Evolutionary conservation across 2,888 invertebrate genomes (phyloP).

Genomic region (Acheta domesticus): DNA sequence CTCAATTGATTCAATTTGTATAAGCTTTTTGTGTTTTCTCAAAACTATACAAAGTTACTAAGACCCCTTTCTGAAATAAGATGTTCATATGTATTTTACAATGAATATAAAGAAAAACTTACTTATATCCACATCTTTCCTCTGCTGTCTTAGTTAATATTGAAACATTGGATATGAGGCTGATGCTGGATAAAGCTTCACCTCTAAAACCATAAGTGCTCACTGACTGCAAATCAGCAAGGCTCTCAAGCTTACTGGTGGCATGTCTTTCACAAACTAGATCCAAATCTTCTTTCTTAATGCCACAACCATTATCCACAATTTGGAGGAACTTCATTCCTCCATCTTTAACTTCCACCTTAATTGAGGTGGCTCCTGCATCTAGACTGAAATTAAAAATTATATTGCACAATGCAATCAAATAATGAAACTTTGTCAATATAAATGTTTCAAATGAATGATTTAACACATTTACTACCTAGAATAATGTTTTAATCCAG

Average conservation of each 20-base stretch:
- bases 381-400: constrained; percentile 69
- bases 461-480: no score
- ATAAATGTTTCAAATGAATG: no score
- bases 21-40: no score
- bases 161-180: constrained; percentile 87
- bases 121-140: constrained; percentile 84
- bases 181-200: constrained; percentile 95
- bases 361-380: constrained; percentile 84
- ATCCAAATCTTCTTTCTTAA: constrained; percentile 81
- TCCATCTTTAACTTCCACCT: constrained; percentile 86
- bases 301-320: constrained; percentile 86
- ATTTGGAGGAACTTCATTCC: constrained; percentile 85
- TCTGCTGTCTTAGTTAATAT: constrained; percentile 82
- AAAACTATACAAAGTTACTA: no score
- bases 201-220: constrained; percentile 95
- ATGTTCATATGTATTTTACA: no score
- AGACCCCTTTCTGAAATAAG: no score
- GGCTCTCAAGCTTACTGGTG: constrained; percentile 86
- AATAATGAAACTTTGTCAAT: no score
- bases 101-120: constrained; percentile 37
- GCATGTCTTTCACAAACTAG: constrained; percentile 97
- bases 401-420: no score
- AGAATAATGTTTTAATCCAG: no score
- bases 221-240: constrained; percentile 85
- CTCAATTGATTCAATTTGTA: no score